These are phyloP conservation scores for Monochamus saltuarius DNA, from an alignment of 1,140 invertebrate genomes.

Conservation along the genomic window DNA sequence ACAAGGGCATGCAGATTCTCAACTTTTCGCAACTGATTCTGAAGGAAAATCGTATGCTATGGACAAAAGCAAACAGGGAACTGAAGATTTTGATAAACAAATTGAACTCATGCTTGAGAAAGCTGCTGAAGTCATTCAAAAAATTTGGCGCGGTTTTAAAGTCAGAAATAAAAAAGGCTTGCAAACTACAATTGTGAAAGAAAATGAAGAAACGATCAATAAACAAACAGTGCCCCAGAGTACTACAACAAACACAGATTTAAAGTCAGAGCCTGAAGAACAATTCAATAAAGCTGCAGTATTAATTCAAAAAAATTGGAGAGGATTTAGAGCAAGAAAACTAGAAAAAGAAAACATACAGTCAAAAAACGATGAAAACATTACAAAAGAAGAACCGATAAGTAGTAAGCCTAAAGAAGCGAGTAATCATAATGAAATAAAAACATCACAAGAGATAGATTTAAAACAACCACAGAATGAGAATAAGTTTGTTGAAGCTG, in stretches of 20 bases:
- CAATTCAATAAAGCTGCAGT: not conserved
- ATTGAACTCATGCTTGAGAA: not conserved
- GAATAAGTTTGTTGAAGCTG: constrained; percentile 8
- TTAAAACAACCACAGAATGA: constrained; percentile 5
- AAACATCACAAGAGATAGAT: too few species aligned
- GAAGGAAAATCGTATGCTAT: constrained; percentile 12
- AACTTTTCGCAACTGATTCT: too few species aligned
- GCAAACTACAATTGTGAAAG: too few species aligned
- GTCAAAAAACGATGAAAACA: not conserved
- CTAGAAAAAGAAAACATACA: not conserved
- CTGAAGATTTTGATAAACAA: not conserved
- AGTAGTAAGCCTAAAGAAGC: too few species aligned
- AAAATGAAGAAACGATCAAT: too few species aligned
- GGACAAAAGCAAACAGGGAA: constrained; percentile 8
- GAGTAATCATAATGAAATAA: too few species aligned
- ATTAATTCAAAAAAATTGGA: constrained; percentile 13
- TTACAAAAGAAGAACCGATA: too few species aligned
- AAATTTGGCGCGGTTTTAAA: constrained; percentile 15
- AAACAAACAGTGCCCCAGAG: too few species aligned
- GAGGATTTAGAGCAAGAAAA: constrained; percentile 11
- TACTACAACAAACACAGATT: not conserved
- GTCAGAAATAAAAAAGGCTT: constrained; percentile 10
- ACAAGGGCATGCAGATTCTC: too few species aligned
- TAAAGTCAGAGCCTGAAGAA: constrained; percentile 1
- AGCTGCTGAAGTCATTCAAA: constrained; percentile 19